Percentiles rank a stretch among this genome's conserved stretches.
phyloP scores from a whole-genome alignment of 2,888 invertebrate species.

The Anoplius nigerrimus region DNA sequence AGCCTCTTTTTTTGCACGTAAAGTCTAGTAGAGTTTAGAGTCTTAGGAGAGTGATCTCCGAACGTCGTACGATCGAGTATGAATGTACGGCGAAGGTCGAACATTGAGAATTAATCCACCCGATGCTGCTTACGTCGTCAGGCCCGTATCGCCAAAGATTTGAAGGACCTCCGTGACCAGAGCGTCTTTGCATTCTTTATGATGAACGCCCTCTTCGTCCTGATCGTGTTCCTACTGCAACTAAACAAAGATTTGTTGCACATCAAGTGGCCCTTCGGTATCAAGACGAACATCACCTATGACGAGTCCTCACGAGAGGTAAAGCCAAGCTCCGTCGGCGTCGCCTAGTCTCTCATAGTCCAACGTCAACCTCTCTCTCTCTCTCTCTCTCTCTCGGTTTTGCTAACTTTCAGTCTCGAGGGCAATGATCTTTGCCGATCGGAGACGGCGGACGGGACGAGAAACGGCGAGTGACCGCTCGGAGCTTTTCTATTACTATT shows the following conservation, averaged over 20 bases:
- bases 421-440: background rate
- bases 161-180: slow-evolving; percentile 96
- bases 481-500: slow-evolving; percentile 62
- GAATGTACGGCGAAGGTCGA: no score
- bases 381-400: no score
- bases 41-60: no score
- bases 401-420: slow-evolving; percentile 3
- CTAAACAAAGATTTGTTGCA: slow-evolving; percentile 97
- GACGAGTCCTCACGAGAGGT: slow-evolving; percentile 94
- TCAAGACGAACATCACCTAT: slow-evolving; percentile 94
- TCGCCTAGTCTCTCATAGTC: slow-evolving; percentile 4
- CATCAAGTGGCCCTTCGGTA: slow-evolving; percentile 97
- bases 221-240: slow-evolving; percentile 98
- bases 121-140: slow-evolving; percentile 75
- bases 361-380: slow-evolving; percentile 9
- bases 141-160: slow-evolving; percentile 92
- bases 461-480: slow-evolving; percentile 38
- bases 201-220: slow-evolving; percentile 98
- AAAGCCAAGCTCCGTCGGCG: slow-evolving; percentile 77
- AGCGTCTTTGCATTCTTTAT: slow-evolving; percentile 98
- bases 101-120: slow-evolving; percentile 44
- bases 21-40: no score
- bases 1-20: no score
- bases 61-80: no score
- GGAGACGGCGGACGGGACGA: slow-evolving; percentile 30